Base-by-base conservation (phyloP, 2,888 invertebrate species). In the Andrena bicolor region DNA sequence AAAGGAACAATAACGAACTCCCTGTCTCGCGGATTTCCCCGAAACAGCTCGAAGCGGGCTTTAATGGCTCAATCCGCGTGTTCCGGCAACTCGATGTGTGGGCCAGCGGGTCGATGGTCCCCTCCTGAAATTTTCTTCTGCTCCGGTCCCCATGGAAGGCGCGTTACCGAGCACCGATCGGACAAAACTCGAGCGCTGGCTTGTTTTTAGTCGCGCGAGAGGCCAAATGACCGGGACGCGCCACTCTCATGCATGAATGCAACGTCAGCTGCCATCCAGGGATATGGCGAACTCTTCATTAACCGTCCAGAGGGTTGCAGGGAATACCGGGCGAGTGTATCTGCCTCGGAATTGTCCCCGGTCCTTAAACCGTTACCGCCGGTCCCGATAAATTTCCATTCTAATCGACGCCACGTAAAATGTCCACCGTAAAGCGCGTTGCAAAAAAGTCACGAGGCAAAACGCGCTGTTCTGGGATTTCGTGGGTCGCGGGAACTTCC, bases 61-160 rank as follows among this genome's bases (percentile, higher is more conserved):
- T 91, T 92, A 92, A 92, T 92, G 91, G 92, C 92, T 92, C 91
- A 92, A 92, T 92, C 90, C 90, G 77, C 85, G 80, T 88, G 90
- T 92, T 92, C 92, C 89, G 88, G 89, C 90, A 92, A 91, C 92
- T 89, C 92, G 88, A 92, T 92, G 92, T 92, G 92, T 92, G 92
- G 92, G 87, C 92, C 87, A 56, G 58, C 72, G 61, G 65, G 80
- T 64, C 76, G 79, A 75, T 60, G 72, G 81, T 72, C 71, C 80
- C 78, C 78, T 53, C 76, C 41, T 68, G 78, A 89, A 87, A 88
- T 88, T 87, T 89, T 90, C 90, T 85, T 88, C 78, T 83, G 85
- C 72, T 56, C 63, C 71, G 78, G 71, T 88, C 85, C 83, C 80
- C 85, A 82, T 80, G 88, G 85, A 88, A 83, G 88, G 76, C 87